Conservation (phyloP, 1,140 invertebrate genomes). For the Phymorhynchus buccinoides region DNA sequence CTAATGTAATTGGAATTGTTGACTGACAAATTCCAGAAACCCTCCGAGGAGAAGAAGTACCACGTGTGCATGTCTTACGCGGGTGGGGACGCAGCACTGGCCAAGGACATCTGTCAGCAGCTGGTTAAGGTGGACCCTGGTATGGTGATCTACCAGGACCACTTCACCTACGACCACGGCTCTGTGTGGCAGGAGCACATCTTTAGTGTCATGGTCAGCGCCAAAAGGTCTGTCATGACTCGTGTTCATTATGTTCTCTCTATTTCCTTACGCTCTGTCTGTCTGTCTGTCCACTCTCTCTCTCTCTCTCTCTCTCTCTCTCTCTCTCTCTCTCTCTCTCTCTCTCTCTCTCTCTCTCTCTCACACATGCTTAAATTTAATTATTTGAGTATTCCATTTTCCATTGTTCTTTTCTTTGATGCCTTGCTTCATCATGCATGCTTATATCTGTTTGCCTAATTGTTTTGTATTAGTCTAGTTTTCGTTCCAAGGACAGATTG, state of each 20-base stretch:
- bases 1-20: neutral
- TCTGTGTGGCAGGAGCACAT: constrained; percentile 60
- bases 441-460: no score
- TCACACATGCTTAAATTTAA: no score
- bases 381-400: no score
- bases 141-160: constrained; percentile 49
- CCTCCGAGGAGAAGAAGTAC: constrained; percentile 35
- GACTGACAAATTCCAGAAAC: neutral
- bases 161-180: constrained; percentile 48
- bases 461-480: no score
- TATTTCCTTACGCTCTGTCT: neutral
- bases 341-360: neutral
- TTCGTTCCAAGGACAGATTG: no score
- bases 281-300: no score
- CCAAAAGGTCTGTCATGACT: constrained; percentile 50
- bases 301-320: no score
- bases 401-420: no score
- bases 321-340: no score
- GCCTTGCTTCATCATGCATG: no score
- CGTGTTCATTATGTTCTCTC: neutral
- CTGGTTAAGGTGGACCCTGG: constrained; percentile 49
- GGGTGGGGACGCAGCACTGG: constrained; percentile 45
- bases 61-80: constrained; percentile 53
- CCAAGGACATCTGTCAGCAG: constrained; percentile 42
- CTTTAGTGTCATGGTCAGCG: constrained; percentile 57